phyloP scores from a whole-genome alignment of 2,888 invertebrate genomes.

The Drosophila bunnanda region DNA sequence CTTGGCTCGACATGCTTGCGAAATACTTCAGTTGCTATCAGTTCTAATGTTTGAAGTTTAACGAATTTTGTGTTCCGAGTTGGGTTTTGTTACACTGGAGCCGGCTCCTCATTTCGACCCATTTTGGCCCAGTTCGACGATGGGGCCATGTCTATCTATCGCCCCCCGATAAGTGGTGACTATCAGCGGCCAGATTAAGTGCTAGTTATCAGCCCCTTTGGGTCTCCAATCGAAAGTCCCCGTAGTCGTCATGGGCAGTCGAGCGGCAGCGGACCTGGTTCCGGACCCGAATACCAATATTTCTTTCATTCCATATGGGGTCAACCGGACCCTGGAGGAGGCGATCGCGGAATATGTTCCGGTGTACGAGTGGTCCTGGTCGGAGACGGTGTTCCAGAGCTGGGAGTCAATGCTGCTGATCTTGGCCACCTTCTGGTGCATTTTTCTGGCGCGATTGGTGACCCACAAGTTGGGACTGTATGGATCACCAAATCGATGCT shows the following conservation, averaged over 20 bases:
- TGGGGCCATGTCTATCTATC: constrained; percentile 20
- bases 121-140: background rate
- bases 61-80: constrained; percentile 9
- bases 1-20: background rate
- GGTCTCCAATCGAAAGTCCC: background rate
- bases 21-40: constrained; percentile 25
- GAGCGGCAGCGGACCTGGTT: constrained; percentile 8
- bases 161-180: constrained; percentile 31
- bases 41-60: constrained; percentile 12
- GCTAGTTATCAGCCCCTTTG: constrained; percentile 27
- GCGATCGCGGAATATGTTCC: background rate
- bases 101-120: background rate
- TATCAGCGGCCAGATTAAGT: constrained; percentile 38
- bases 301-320: background rate
- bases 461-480: constrained; percentile 37
- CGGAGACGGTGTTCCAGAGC: constrained; percentile 63
- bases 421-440: constrained; percentile 64
- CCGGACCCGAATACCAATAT: background rate
- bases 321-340: constrained; percentile 2
- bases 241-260: constrained; percentile 48
- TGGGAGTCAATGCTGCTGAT: constrained; percentile 69
- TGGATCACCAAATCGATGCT: constrained; percentile 59
- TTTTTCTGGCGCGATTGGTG: constrained; percentile 64
- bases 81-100: background rate
- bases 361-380: background rate